These are phyloP conservation scores for Eretmocerus hayati DNA, from an alignment of 2,888 invertebrate genomes.

Conservation along the genomic window DNA sequence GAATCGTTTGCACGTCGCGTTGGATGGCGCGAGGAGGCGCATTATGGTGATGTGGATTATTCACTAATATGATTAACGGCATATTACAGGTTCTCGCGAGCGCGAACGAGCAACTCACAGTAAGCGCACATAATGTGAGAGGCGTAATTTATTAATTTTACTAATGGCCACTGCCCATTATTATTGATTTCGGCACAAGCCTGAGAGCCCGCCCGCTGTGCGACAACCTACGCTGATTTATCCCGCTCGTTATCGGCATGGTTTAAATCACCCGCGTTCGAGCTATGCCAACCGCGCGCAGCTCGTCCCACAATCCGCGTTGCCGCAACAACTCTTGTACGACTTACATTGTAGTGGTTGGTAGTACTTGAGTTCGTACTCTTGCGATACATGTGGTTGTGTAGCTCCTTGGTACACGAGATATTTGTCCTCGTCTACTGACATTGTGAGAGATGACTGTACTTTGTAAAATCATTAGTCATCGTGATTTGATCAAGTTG, in stretches of 20 bases:
- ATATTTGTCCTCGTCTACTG: too few relatives aligned
- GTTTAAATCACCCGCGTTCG: conserved; percentile 35
- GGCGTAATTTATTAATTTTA: conserved; percentile 48
- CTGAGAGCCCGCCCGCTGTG: conserved; percentile 28
- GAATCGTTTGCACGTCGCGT: conserved; percentile 13
- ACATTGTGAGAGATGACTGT: too few relatives aligned
- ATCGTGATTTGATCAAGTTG: too few relatives aligned
- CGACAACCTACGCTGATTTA: conserved; percentile 41
- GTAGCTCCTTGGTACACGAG: too few relatives aligned
- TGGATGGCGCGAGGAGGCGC: conserved; percentile 4
- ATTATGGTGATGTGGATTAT: conserved; percentile 47
- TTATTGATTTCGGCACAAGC: conserved; percentile 46
- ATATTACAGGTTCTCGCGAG: conserved; percentile 37
- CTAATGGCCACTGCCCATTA: conserved; percentile 48
- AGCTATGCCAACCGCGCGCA: neutral
- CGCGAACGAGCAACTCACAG: conserved; percentile 40
- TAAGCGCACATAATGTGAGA: conserved; percentile 47
- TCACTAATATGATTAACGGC: conserved; percentile 48
- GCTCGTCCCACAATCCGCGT: too few relatives aligned
- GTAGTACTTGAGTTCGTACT: too few relatives aligned
- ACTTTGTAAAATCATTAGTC: too few relatives aligned
- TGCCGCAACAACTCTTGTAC: conserved; percentile 1
- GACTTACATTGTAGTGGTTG: too few relatives aligned
- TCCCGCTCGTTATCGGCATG: conserved; percentile 43
- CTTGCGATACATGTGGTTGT: too few relatives aligned